phyloP scores from a whole-genome alignment of 2,113 vertebrate genomes.

The Corythaeola cristata region DNA sequence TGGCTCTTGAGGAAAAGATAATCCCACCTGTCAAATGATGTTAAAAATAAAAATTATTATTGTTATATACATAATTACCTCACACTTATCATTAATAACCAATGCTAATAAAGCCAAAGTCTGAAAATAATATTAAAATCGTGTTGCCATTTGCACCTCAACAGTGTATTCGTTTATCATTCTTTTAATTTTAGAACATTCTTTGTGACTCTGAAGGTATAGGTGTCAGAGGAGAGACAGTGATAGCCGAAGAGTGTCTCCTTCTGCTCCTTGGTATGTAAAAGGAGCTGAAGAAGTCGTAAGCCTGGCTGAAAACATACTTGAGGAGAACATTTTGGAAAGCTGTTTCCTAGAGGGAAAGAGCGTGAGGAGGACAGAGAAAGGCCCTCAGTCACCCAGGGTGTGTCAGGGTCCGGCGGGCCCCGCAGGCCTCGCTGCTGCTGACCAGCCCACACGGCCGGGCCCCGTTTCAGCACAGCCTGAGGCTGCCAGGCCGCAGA shows the following conservation, averaged over 20 bases:
- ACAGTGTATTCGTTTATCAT: neutral
- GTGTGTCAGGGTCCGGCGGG: rapidly evolving
- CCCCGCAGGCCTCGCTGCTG: rapidly evolving
- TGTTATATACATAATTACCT: conserved; percentile 16
- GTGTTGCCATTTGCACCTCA: neutral
- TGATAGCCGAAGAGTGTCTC: neutral
- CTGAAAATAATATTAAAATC: conserved; percentile 25
- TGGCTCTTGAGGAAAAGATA: neutral
- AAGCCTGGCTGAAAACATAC: neutral
- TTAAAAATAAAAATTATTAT: conserved; percentile 20
- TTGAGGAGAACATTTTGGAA: neutral
- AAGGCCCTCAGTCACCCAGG: rapidly evolving
- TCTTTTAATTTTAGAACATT: neutral
- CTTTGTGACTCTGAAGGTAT: neutral
- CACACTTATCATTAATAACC: conserved; percentile 15
- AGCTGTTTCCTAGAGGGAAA: neutral
- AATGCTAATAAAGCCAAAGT: conserved; percentile 1
- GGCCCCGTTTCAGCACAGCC: neutral
- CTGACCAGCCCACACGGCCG: neutral
- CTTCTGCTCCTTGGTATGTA: neutral
- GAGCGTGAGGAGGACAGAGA: neutral
- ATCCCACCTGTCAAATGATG: neutral
- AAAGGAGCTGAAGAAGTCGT: neutral
- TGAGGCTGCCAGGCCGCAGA: neutral
- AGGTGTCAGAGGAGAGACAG: neutral